Conservation (phyloP, 2,113 vertebrate species). For the Oreocharis arfaki region DNA sequence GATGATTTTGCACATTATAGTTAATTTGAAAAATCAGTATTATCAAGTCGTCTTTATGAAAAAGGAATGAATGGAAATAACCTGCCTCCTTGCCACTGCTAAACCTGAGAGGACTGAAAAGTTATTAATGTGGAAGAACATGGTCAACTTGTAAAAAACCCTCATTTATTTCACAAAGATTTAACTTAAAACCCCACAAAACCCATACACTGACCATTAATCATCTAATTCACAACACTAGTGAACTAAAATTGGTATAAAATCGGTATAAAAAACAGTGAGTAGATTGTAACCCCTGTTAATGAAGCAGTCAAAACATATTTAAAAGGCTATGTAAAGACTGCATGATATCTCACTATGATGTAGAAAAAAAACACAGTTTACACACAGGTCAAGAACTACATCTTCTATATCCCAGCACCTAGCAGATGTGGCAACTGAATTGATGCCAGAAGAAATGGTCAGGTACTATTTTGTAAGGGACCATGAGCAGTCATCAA, state of each 20-base stretch:
- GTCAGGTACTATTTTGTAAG: background rate
- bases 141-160: background rate
- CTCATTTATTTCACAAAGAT: background rate
- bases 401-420: background rate
- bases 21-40: background rate
- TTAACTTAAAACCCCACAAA: background rate
- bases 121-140: background rate
- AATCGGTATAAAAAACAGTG: fast-evolving
- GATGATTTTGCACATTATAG: background rate
- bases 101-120: background rate
- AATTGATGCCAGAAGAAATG: background rate
- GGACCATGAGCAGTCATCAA: background rate
- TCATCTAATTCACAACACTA: background rate
- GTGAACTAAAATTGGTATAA: background rate
- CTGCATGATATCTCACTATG: background rate
- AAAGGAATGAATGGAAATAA: background rate
- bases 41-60: background rate
- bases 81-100: background rate
- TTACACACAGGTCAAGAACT: background rate
- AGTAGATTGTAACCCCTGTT: background rate
- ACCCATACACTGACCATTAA: background rate
- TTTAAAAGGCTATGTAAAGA: background rate
- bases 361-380: background rate
- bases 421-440: background rate
- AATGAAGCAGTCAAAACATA: background rate